These are phyloP conservation scores for Rhagonycha lutea DNA, from an alignment of 2,888 invertebrate species.

Conservation along the genomic window DNA sequence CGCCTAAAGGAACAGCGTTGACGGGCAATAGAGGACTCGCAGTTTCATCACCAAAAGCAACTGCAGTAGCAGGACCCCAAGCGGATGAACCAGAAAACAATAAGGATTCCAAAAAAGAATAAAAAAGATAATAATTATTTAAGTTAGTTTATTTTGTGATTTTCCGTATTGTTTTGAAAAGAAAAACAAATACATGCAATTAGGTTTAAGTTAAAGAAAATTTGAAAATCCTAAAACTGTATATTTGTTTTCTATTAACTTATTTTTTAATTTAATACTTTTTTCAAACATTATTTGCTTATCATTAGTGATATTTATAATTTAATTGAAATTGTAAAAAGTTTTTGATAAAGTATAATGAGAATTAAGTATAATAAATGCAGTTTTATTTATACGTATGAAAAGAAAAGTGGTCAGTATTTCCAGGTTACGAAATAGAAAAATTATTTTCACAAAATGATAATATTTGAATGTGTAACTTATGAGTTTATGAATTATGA, in stretches of 20 bases:
- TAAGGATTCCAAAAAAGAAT: neutral
- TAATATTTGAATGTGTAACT: too few species aligned
- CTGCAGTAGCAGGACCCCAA: slow-evolving; percentile 56
- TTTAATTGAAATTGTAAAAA: neutral
- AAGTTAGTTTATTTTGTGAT: neutral
- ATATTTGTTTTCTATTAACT: neutral
- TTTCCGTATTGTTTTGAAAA: neutral
- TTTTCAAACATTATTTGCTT: neutral
- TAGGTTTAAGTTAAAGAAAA: neutral
- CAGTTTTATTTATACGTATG: neutral
- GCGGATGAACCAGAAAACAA: slow-evolving; percentile 10
- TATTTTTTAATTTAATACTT: neutral
- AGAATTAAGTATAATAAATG: neutral
- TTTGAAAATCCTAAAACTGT: neutral
- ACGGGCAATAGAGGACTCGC: slow-evolving; percentile 58
- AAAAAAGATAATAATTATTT: slow-evolving; percentile 14
- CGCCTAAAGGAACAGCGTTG: slow-evolving; percentile 57
- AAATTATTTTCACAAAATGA: too few species aligned
- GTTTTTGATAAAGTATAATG: neutral
- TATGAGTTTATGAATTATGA: too few species aligned
- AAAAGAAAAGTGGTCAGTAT: too few species aligned
- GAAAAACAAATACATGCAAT: neutral
- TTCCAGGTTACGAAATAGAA: too few species aligned
- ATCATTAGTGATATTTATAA: neutral
- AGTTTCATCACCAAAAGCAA: slow-evolving; percentile 58